Evolutionary conservation across 2,797 vertebrate genomes (phyloP).

Genomic region (Neomorphus geoffroyi): DNA sequence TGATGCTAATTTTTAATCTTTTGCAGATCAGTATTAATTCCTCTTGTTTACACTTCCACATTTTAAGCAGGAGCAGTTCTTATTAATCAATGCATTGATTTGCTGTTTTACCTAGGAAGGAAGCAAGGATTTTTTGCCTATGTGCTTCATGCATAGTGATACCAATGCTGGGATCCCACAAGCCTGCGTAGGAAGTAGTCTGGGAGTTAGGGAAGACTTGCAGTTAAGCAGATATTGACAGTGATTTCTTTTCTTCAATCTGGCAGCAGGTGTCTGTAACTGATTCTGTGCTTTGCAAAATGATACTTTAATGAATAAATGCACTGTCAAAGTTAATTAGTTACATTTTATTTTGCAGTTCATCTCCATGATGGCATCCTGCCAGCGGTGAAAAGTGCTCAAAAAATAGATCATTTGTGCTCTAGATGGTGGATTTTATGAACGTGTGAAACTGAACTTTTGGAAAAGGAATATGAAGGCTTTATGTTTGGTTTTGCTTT

Average conservation of each 20-base stretch:
- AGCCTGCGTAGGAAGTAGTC: not conserved
- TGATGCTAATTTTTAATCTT: not conserved
- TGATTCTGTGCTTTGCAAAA: conserved; percentile 9
- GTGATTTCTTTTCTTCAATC: conserved; percentile 16
- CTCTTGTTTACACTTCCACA: not conserved
- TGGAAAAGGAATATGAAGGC: not conserved
- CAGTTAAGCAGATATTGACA: conserved; percentile 16
- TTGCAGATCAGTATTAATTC: not conserved
- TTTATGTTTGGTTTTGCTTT: conserved; percentile 3
- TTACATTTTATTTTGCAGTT: conserved; percentile 19
- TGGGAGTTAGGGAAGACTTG: not conserved
- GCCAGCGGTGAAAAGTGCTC: not conserved
- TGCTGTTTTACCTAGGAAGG: not conserved
- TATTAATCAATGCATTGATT: not conserved
- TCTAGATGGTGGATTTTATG: not conserved
- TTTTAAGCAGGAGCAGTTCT: not conserved
- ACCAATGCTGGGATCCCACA: not conserved
- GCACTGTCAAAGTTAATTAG: conserved; percentile 11
- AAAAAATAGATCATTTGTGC: not conserved
- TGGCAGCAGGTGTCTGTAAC: conserved; percentile 37
- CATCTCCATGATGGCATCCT: not conserved
- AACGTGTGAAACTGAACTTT: not conserved
- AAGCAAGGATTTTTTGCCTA: not conserved
- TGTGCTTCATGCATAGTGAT: not conserved
- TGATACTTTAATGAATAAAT: conserved; percentile 24